Conservation (phyloP, 1,140 invertebrate species). For the Lasioglossum baleicum region DNA sequence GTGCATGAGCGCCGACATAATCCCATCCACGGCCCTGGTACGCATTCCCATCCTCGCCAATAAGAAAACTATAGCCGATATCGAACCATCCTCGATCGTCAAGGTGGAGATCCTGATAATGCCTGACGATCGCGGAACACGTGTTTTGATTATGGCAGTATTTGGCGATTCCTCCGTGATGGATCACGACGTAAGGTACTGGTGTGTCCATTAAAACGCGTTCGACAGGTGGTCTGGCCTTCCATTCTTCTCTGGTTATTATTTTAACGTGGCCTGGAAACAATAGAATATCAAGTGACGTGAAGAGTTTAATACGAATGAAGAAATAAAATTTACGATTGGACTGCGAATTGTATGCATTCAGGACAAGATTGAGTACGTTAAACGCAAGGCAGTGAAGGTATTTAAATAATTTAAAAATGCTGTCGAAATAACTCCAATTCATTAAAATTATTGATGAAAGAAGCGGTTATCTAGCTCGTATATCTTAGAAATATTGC, state of each 20-base stretch:
- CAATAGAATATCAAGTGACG: too few relatives aligned
- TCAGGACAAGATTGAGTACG: too few relatives aligned
- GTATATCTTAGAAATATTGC: too few relatives aligned
- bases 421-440: too few relatives aligned
- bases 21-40: conserved; percentile 89
- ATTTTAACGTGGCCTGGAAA: conserved; percentile 59
- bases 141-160: conserved; percentile 69
- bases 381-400: too few relatives aligned
- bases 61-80: conserved; percentile 84
- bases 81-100: conserved; percentile 84
- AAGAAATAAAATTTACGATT: too few relatives aligned
- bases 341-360: too few relatives aligned
- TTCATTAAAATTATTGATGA: too few relatives aligned
- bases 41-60: conserved; percentile 84
- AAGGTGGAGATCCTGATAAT: conserved; percentile 81
- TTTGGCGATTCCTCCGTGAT: conserved; percentile 66
- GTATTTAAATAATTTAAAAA: too few relatives aligned
- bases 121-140: conserved; percentile 75
- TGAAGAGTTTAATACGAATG: too few relatives aligned
- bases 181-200: conserved; percentile 69
- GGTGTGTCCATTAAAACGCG: conserved; percentile 43
- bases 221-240: conserved; percentile 81
- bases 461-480: too few relatives aligned
- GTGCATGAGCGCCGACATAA: conserved; percentile 83
- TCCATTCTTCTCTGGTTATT: conserved; percentile 81